Conservation (phyloP, 2,113 vertebrate genomes). For the Pterocles gutturalis region DNA sequence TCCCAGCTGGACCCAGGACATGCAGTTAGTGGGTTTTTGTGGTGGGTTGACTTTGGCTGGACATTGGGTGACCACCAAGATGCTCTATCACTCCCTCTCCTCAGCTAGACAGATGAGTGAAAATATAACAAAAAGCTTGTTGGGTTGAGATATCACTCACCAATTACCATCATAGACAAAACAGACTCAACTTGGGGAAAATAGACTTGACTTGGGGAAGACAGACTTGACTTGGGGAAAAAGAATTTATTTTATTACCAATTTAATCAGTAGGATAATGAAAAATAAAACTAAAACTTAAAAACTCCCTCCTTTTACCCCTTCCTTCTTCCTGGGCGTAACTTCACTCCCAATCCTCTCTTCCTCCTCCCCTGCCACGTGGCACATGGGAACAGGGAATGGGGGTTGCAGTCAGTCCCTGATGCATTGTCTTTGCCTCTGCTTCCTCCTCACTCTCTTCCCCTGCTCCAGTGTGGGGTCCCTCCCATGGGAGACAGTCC, state of each 20-base stretch:
- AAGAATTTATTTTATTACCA: not conserved
- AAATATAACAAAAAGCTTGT: not conserved
- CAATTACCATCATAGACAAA: not conserved
- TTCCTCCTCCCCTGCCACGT: fast-evolving
- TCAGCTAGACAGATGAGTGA: not conserved
- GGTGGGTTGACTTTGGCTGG: not conserved
- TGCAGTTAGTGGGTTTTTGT: not conserved
- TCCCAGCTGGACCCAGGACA: no score
- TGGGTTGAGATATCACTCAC: not conserved
- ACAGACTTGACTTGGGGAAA: not conserved
- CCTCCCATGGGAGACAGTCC: no score
- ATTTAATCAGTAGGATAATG: not conserved
- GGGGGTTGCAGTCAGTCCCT: not conserved
- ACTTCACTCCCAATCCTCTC: not conserved
- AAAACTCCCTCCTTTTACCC: not conserved
- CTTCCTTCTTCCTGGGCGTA: not conserved
- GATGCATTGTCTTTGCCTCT: not conserved
- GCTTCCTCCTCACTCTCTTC: not conserved
- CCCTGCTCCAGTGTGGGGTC: not conserved
- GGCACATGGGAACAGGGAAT: fast-evolving
- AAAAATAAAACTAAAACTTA: not conserved
- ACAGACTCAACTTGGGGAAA: not conserved
- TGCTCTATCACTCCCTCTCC: fast-evolving
- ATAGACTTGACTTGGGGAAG: not conserved
- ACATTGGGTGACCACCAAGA: not conserved